These are phyloP conservation scores for Mycetomoellerius zeteki DNA, from an alignment of 1,140 invertebrate species.

Conservation along the genomic window DNA sequence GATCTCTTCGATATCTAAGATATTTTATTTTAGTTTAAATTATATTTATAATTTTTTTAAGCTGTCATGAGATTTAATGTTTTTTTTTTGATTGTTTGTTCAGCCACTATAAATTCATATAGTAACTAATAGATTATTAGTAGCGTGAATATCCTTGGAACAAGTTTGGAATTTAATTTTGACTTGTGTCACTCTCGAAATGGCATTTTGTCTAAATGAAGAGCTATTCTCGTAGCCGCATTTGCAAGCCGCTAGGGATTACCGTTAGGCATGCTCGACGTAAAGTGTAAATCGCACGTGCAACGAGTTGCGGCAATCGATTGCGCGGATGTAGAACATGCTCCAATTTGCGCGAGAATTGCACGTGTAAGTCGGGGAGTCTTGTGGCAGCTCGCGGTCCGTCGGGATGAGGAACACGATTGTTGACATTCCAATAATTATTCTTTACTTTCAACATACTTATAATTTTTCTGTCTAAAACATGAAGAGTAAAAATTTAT, in stretches of 20 bases:
- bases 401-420: not conserved
- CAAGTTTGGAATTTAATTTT: not conserved
- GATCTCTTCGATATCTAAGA: not conserved
- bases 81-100: not conserved
- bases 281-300: conserved; percentile 53
- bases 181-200: not conserved
- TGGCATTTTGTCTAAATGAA: conserved; percentile 11
- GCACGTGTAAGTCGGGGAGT: conserved; percentile 36
- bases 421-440: not conserved
- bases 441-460: not conserved
- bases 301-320: conserved; percentile 61
- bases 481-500: not conserved
- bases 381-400: not conserved
- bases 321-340: conserved; percentile 54
- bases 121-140: not conserved
- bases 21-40: conserved; percentile 6
- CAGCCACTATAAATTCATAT: not conserved
- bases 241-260: conserved; percentile 47
- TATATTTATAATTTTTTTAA: not conserved
- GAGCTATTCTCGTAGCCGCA: conserved; percentile 9
- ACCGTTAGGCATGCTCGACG: not conserved
- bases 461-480: conserved; percentile 20
- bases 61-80: not conserved
- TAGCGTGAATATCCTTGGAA: not conserved
- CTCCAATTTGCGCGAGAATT: conserved; percentile 60